These are phyloP conservation scores for Callinectes sapidus DNA, from an alignment of 2,888 invertebrate species.

Conservation along the genomic window DNA sequence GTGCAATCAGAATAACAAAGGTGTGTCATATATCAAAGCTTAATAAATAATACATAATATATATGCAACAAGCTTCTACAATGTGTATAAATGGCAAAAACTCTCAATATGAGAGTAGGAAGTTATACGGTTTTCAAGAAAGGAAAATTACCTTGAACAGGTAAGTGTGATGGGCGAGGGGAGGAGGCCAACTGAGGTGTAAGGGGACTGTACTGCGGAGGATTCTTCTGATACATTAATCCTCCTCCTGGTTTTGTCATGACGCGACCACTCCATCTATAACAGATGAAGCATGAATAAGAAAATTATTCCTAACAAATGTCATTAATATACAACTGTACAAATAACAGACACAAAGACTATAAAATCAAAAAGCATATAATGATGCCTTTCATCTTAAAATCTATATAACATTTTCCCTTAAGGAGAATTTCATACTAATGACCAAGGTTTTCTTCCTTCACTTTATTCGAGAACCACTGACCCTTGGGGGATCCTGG, in stretches of 20 bases:
- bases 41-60: background rate
- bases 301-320: background rate
- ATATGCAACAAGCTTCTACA: background rate
- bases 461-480: background rate
- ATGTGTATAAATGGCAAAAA: background rate
- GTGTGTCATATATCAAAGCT: background rate
- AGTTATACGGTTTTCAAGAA: background rate
- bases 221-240: constrained; percentile 59
- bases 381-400: background rate
- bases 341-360: background rate
- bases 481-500: constrained; percentile 64
- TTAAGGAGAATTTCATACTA: background rate
- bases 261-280: constrained; percentile 60
- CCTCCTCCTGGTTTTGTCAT: constrained; percentile 49
- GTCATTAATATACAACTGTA: background rate
- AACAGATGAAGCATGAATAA: constrained; percentile 19
- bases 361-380: background rate
- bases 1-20: background rate
- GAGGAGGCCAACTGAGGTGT: constrained; percentile 62
- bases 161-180: constrained; percentile 64
- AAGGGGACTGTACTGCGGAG: constrained; percentile 63
- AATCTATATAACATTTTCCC: background rate
- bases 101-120: background rate
- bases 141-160: constrained; percentile 60
- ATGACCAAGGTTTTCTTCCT: background rate